Base-by-base conservation (phyloP, 2,113 vertebrate species). In the Ammospiza caudacuta region DNA sequence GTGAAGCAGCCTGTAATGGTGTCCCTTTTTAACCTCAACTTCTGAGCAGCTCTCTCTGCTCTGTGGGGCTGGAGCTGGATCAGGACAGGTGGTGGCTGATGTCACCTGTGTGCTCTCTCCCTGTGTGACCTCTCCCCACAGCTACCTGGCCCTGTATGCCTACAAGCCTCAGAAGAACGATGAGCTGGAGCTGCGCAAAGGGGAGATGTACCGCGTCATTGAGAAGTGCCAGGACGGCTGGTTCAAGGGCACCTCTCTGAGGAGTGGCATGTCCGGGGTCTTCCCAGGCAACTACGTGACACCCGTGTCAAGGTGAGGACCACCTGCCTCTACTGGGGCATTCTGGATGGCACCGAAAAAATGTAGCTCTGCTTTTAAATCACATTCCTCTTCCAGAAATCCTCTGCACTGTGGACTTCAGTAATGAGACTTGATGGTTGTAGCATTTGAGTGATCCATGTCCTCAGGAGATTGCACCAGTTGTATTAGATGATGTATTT, bases 281-380 rank as follows among this genome's bases (percentile, higher is more conserved):
- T 99, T 99, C 94, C 99, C 99, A 2, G 99, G 99, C 70, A 99
- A 99, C 97, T 99, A 99, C 2, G 99, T 99, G 96, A 99, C 99
- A 0, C 99, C 99, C 0, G 98, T 99, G 89, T 99, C 99, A 96
- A 99, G 99, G 99, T 99, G 94, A 98, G 98, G 73, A 72, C 72
- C 29, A 6, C 21, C 41, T 25, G 18, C 15, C 33, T 64, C 2
- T 80, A 19, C 18, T 43, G 46, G 51, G 29, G 17, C 21, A 46
- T 76, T 76, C 44, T 55, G 15, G 15, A 79, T 68, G 57, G 24
- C 14, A 8, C 58, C 73, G 33, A 54, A 66, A 90, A 46, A 14
- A 6, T 0, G 0, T 31, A 74, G 27, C 31, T 83, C 57, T 82
- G n/a, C 43, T 92, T 79, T 87, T 49, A 61, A 64, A 73, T 83